These are phyloP conservation scores for Alentia gelatinosa DNA, from an alignment of 2,888 invertebrate species.

Conservation along the genomic window DNA sequence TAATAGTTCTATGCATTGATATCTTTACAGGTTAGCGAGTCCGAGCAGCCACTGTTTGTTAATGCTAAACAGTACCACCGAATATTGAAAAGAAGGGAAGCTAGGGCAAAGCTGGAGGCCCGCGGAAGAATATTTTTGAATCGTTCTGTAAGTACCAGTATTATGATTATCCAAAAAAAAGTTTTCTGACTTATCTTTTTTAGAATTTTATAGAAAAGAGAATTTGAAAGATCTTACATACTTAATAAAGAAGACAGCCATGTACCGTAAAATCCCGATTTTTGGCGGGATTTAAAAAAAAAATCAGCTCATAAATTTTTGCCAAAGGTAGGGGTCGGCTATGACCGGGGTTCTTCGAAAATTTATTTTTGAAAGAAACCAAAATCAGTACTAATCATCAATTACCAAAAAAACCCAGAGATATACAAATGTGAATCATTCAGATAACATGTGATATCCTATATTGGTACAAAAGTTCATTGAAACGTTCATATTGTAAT, in stretches of 20 bases:
- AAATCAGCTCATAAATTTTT: neutral
- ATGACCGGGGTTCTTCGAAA: too few species aligned
- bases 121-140: constrained; percentile 97
- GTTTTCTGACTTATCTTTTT: neutral
- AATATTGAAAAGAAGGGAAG: constrained; percentile 95
- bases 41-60: constrained; percentile 96
- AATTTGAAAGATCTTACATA: too few species aligned
- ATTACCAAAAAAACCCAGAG: too few species aligned
- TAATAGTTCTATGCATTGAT: too few species aligned
- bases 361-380: too few species aligned
- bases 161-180: neutral
- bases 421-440: too few species aligned
- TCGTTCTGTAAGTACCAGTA: constrained; percentile 85
- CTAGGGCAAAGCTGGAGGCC: constrained; percentile 95
- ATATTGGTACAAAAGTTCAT: too few species aligned
- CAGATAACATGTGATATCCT: too few species aligned
- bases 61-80: constrained; percentile 99
- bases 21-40: neutral
- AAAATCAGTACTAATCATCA: too few species aligned
- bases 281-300: neutral
- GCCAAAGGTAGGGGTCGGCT: neutral
- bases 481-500: too few species aligned
- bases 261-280: neutral
- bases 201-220: too few species aligned
- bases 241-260: neutral